Evolutionary conservation across 2,797 vertebrate species (phyloP), one percentile per base, ranked within the genome.

Genomic region (Coregonus suidteri): DNA sequence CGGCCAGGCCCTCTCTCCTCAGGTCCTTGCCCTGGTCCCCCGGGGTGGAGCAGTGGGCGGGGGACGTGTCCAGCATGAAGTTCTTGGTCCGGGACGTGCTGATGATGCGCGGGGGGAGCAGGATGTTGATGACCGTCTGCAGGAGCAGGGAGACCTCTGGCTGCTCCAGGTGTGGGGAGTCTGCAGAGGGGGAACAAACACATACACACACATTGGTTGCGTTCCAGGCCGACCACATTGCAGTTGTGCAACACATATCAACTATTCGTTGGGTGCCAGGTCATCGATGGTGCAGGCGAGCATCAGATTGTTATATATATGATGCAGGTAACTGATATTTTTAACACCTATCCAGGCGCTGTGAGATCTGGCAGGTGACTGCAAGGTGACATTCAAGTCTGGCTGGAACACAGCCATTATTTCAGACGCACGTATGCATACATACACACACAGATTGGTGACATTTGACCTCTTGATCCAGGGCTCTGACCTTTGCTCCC

Each of bases 61-160:
- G 98, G 0, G 98, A 99, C 4, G 96, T 96, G 69, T 99, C 98
- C 90, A 99, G 85, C 95, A 99, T 97, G 74, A 99, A 99, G 88
- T 98, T 99, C 91, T 99, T 99, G 90, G 97, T 99, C 85, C 98
- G 96, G 53, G 98, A 99, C 0, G 98, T 99, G 93, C 97, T 99
- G 93, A 98, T 98, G 91, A 98, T 97, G 47, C 98, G 95, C 0
- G 98, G 98, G 0, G 98, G 98, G 81, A 99, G 94, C 5, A 99
- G 96, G 84, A 99, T 98, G 20, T 99, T 98, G 84, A 98, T 97
- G 84, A 99, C 98, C 0, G 98, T 99, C 92, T 99, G 98, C 73
- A 99, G 94, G 71, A 99, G 95, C 84, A 99, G 91, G 85, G 98
- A 96, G n/a, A 99, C 96, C 90, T 99, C 98, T 0, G 97, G 97